phyloP scores from a whole-genome alignment of 1,140 invertebrate species.

The Lasioglossum baleicum region DNA sequence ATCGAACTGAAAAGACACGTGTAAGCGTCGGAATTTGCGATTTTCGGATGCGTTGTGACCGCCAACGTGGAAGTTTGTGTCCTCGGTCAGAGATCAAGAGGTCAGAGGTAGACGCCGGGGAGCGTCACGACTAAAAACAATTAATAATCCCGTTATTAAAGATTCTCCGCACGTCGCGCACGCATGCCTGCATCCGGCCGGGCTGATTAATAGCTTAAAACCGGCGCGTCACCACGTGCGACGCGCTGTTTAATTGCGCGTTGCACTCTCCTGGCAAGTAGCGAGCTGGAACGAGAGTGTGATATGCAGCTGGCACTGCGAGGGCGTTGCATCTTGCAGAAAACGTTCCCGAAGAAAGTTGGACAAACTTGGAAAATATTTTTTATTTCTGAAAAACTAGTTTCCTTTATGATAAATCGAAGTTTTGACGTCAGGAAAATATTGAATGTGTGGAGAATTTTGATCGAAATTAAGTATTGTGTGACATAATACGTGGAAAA shows the following conservation, averaged over 20 bases:
- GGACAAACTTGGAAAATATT: too few species aligned
- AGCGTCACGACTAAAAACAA: constrained; percentile 12
- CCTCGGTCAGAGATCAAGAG: not conserved
- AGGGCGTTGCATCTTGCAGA: too few species aligned
- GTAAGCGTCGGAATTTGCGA: not conserved
- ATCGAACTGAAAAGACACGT: too few species aligned
- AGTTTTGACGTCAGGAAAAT: too few species aligned
- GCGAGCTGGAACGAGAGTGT: too few species aligned
- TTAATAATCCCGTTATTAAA: constrained; percentile 48
- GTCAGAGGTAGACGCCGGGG: not conserved
- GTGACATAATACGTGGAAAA: too few species aligned
- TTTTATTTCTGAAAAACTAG: too few species aligned
- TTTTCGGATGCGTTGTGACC: not conserved
- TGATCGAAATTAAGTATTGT: too few species aligned
- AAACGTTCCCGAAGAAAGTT: too few species aligned
- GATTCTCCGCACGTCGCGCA: constrained; percentile 33
- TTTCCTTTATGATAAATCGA: too few species aligned
- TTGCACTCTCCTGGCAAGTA: constrained; percentile 2
- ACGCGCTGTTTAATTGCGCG: constrained; percentile 42
- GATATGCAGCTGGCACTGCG: too few species aligned
- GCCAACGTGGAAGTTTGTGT: not conserved
- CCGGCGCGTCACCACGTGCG: constrained; percentile 5
- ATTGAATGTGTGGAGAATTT: too few species aligned
- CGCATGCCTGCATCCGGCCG: constrained; percentile 6
- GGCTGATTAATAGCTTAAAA: constrained; percentile 48